Percentiles rank a stretch among this genome's conserved stretches.
Evolutionary conservation across 1,140 invertebrate species (phyloP).

Genomic region (Cephus cinctus): DNA sequence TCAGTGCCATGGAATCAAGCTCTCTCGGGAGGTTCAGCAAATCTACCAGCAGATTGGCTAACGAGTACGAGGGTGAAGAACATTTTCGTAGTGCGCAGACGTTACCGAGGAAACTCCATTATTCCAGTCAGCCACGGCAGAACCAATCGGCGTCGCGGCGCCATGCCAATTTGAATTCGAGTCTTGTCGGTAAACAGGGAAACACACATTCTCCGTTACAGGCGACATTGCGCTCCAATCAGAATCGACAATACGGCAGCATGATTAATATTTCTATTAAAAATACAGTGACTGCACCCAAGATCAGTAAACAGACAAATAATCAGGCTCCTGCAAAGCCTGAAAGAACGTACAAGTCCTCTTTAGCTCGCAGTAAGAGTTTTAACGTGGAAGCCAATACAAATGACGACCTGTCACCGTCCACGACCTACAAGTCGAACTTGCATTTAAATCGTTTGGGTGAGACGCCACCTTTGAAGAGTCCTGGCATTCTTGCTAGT

Average conservation of each 20-base stretch:
- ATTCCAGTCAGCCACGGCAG: not conserved
- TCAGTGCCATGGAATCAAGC: constrained; percentile 35
- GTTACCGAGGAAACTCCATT: constrained; percentile 69
- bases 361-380: constrained; percentile 76
- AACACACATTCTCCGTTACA: not conserved
- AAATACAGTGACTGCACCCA: constrained; percentile 60
- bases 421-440: constrained; percentile 70
- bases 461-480: constrained; percentile 73
- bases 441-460: constrained; percentile 69
- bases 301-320: constrained; percentile 22
- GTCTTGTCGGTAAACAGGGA: not conserved
- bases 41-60: constrained; percentile 68
- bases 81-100: constrained; percentile 73
- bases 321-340: constrained; percentile 66
- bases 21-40: constrained; percentile 77
- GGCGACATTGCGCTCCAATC: constrained; percentile 35
- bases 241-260: constrained; percentile 61
- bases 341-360: constrained; percentile 71
- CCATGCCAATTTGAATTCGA: not conserved
- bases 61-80: constrained; percentile 56
- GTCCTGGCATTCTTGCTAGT: constrained; percentile 79
- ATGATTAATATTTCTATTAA: constrained; percentile 76
- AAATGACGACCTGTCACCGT: constrained; percentile 37
- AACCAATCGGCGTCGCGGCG: not conserved
- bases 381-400: constrained; percentile 73